These are phyloP conservation scores for Collichthys lucidus DNA, from an alignment of 2,113 vertebrate species.

Conservation along the genomic window DNA sequence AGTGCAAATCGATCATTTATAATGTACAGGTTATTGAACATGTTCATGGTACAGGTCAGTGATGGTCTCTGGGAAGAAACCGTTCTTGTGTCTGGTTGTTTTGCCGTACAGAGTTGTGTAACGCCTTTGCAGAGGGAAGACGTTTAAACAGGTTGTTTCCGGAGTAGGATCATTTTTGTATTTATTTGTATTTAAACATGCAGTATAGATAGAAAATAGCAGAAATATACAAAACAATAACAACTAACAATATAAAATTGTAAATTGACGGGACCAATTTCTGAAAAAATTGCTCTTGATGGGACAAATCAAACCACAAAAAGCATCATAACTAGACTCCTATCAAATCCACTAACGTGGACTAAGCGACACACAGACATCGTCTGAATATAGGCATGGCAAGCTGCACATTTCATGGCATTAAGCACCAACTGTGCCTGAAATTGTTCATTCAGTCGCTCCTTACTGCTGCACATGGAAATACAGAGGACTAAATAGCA, in stretches of 20 bases:
- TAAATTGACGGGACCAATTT: not conserved
- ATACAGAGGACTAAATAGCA: not conserved
- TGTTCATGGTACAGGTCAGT: too few species aligned
- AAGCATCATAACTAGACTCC: not conserved
- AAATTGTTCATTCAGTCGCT: not conserved
- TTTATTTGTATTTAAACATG: too few species aligned
- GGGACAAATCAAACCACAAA: not conserved
- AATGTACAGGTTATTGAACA: too few species aligned
- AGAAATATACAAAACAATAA: not conserved
- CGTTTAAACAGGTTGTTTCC: too few species aligned
- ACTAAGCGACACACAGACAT: not conserved
- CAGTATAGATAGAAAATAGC: not conserved
- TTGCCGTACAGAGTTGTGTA: too few species aligned
- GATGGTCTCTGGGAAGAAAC: too few species aligned
- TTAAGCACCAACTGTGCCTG: not conserved
- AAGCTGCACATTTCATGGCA: not conserved
- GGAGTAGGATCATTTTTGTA: too few species aligned
- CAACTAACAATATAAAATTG: not conserved
- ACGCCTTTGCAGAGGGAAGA: too few species aligned
- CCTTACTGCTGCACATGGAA: not conserved
- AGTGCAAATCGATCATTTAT: too few species aligned
- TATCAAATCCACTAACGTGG: not conserved
- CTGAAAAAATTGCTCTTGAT: not conserved
- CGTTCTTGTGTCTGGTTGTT: too few species aligned
- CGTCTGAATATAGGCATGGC: not conserved